These are phyloP conservation scores for Macrosiphum euphorbiae DNA, from an alignment of 2,888 invertebrate genomes.

Conservation along the genomic window DNA sequence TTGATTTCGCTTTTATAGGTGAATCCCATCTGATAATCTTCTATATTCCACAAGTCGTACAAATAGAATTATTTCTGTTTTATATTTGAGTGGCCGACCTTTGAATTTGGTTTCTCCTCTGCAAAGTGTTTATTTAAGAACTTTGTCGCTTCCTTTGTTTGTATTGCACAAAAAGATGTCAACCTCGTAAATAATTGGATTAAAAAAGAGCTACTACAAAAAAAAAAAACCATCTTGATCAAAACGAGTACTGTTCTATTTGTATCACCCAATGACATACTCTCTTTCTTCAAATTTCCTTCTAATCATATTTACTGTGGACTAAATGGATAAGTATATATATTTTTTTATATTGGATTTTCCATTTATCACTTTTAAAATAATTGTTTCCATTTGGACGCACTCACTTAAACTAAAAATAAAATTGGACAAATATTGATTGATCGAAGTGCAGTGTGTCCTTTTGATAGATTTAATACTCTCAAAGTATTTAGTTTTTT, in stretches of 20 bases:
- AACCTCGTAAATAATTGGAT: conserved; percentile 37
- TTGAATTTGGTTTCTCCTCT: background rate
- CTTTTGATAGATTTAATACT: background rate
- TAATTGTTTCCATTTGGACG: background rate
- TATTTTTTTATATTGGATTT: conserved; percentile 7
- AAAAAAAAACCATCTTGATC: background rate
- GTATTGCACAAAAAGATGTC: conserved; percentile 1
- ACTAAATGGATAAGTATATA: background rate
- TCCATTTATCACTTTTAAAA: background rate
- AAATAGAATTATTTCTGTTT: conserved; percentile 35
- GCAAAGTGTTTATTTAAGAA: conserved; percentile 20
- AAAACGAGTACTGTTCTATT: background rate
- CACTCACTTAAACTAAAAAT: background rate
- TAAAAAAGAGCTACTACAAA: background rate
- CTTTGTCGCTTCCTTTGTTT: background rate
- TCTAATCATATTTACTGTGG: background rate
- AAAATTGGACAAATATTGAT: background rate
- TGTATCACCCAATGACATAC: background rate
- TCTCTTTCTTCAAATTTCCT: background rate
- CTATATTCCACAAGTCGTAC: background rate
- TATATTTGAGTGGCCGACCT: background rate
- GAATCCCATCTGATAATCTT: background rate
- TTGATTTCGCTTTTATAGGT: background rate
- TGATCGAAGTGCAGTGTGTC: background rate
- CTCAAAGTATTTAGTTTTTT: background rate